Percentiles rank a stretch among this genome's conserved stretches.
Evolutionary conservation across 2,797 vertebrate species (phyloP).

Genomic region (Lithobates sylvaticus): DNA sequence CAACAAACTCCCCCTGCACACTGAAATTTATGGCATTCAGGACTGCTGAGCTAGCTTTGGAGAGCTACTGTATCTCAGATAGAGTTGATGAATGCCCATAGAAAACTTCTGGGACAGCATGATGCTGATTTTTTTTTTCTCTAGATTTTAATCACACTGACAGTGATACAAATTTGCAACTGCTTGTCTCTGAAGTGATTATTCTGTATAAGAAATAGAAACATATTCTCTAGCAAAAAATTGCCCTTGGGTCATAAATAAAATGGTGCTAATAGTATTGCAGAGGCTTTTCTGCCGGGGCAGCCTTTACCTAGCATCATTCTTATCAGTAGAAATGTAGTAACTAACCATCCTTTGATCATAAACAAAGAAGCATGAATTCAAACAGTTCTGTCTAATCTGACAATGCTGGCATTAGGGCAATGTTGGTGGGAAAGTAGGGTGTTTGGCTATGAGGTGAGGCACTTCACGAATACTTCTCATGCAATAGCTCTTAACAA

Average conservation of each 20-base stretch:
- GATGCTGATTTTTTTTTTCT: conserved; percentile 3
- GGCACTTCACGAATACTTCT: too few species aligned
- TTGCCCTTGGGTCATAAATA: neutral
- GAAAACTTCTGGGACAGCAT: conserved; percentile 31
- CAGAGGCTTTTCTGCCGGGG: neutral
- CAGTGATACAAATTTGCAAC: conserved; percentile 2
- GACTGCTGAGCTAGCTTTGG: conserved; percentile 35
- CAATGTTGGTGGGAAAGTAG: neutral
- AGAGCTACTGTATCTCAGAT: conserved; percentile 9
- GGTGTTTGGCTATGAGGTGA: neutral
- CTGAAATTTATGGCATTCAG: conserved; percentile 17
- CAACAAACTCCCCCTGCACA: conserved; percentile 36
- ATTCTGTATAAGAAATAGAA: conserved; percentile 1
- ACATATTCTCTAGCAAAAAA: conserved; percentile 5
- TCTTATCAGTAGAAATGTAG: neutral
- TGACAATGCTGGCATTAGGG: neutral
- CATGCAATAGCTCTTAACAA: too few species aligned
- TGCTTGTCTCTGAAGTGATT: conserved; percentile 3
- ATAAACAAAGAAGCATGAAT: neutral
- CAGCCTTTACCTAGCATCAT: neutral
- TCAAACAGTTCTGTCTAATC: neutral
- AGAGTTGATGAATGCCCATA: conserved; percentile 20
- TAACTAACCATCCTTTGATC: neutral
- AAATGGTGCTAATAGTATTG: neutral
- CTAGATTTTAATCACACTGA: conserved; percentile 8